A percentile compares a stretch with the other conserved stretches of the same genome.
Evolutionary conservation across 2,797 vertebrate genomes (phyloP).

Genomic region (Pipistrellus kuhlii): DNA sequence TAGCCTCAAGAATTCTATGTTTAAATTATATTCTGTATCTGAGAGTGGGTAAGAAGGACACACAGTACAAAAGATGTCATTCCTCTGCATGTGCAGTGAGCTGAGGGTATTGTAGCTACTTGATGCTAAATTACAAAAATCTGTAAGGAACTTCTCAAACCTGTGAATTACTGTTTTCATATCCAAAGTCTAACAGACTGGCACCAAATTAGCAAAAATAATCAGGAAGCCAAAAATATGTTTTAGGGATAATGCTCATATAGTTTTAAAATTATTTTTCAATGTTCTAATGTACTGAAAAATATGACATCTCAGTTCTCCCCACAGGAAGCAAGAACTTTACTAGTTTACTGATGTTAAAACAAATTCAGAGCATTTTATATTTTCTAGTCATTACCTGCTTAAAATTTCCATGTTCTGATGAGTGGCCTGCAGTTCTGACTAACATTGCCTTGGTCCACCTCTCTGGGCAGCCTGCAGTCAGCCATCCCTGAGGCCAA

Average conservation of each 20-base stretch:
- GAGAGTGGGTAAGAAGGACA: not conserved
- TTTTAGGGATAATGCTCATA: not conserved
- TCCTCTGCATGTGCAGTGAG: not conserved
- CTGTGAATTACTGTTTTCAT: not conserved
- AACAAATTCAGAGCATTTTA: conserved; percentile 50
- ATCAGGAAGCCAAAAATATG: not conserved
- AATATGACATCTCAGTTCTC: conserved; percentile 18
- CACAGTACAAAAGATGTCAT: not conserved
- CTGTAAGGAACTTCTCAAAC: not conserved
- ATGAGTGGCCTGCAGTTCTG: too few species aligned
- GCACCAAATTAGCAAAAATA: not conserved
- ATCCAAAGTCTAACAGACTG: not conserved
- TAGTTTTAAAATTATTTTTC: conserved; percentile 36
- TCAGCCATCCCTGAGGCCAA: too few species aligned
- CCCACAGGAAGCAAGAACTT: not conserved
- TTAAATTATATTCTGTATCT: not conserved
- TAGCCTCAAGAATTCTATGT: not conserved
- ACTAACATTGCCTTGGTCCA: too few species aligned
- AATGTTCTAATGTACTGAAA: not conserved
- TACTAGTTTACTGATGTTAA: conserved; percentile 27
- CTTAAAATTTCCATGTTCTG: conserved; percentile 50
- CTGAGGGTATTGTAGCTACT: not conserved
- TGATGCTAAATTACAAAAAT: not conserved
- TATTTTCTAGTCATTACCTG: conserved; percentile 65
- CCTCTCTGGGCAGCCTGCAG: too few species aligned